These are phyloP conservation scores for Aphidius colemani DNA, from an alignment of 2,888 invertebrate genomes.

Conservation along the genomic window DNA sequence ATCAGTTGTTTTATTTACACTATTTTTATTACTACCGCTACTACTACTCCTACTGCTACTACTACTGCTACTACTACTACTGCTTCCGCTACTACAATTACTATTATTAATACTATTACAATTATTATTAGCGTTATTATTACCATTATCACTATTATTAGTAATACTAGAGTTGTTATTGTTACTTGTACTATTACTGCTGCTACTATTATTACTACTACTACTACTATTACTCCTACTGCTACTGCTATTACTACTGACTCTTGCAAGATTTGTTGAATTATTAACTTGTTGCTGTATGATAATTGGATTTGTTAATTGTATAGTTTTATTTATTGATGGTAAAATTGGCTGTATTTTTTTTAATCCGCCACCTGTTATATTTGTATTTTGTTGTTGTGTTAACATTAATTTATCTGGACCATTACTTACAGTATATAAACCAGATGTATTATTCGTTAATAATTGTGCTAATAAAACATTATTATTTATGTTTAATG, in stretches of 20 bases:
- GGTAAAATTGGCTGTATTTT: conserved; percentile 63
- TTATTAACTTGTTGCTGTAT: conserved; percentile 54
- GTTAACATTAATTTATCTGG: conserved; percentile 57
- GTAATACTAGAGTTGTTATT: no score
- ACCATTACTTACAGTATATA: conserved; percentile 63
- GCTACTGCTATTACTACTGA: no score
- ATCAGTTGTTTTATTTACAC: conserved; percentile 11
- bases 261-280: no score
- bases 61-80: conserved; percentile 1
- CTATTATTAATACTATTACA: not conserved
- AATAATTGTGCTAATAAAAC: conserved; percentile 84
- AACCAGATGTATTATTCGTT: conserved; percentile 64
- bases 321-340: conserved; percentile 58
- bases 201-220: no score
- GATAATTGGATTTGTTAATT: conserved; percentile 52
- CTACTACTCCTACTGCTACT: not conserved
- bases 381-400: no score
- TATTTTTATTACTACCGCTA: conserved; percentile 38
- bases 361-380: conserved; percentile 55
- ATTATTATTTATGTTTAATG: conserved; percentile 70
- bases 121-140: no score
- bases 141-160: no score
- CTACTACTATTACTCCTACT: no score
- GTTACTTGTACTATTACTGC: no score
- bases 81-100: conserved; percentile 12